Percentiles rank a stretch among this genome's conserved stretches.
phyloP scores from a whole-genome alignment of 2,888 invertebrate species.

The Sphinx pinastri region DNA sequence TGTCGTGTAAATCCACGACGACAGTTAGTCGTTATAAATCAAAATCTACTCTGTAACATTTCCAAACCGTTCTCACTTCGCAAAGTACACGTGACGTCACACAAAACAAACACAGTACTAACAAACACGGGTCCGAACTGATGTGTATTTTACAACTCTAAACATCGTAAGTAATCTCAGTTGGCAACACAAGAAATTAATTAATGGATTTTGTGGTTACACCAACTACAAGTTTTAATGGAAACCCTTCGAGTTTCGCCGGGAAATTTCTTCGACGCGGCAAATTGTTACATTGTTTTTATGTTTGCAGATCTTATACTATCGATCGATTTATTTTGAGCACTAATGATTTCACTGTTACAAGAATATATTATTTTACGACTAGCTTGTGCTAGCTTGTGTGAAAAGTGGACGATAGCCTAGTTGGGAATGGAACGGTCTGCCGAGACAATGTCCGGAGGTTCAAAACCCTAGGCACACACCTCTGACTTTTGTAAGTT shows the following conservation, averaged over 20 bases:
- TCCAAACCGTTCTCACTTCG: not conserved
- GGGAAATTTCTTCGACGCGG: not conserved
- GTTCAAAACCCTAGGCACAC: too few species aligned
- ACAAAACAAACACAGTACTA: not conserved
- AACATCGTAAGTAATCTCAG: slow-evolving; percentile 20
- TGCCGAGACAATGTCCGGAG: too few species aligned
- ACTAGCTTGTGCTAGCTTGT: too few species aligned
- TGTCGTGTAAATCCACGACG: too few species aligned
- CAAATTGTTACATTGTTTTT: not conserved
- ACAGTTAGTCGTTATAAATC: too few species aligned
- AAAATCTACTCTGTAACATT: too few species aligned
- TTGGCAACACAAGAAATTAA: slow-evolving; percentile 18
- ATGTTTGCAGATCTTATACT: not conserved
- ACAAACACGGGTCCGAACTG: not conserved
- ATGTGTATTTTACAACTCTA: not conserved
- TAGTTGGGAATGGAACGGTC: too few species aligned
- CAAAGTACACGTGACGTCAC: not conserved
- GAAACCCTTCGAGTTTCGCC: not conserved
- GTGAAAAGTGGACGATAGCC: too few species aligned
- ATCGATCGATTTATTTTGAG: not conserved
- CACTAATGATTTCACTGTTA: too few species aligned
- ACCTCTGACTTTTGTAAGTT: too few species aligned
- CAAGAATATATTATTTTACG: too few species aligned
- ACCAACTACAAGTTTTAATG: slow-evolving; percentile 19
- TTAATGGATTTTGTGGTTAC: slow-evolving; percentile 7